Evolutionary conservation across 2,888 invertebrate genomes (phyloP).

Genomic region (Xestobium rufovillosum): DNA sequence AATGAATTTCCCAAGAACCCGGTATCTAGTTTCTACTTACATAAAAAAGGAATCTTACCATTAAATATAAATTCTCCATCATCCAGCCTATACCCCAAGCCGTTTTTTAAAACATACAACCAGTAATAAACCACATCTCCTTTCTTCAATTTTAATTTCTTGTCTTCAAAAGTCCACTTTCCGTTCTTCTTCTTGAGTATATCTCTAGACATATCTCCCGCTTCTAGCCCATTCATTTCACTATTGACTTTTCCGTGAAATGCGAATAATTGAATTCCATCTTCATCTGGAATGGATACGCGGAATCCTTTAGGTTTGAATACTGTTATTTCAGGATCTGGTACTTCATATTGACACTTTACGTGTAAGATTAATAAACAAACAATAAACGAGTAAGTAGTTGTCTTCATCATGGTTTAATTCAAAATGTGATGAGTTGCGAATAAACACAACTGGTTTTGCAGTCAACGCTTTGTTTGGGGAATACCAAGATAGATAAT

Average conservation of each 20-base stretch:
- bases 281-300: slow-evolving; percentile 40
- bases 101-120: slow-evolving; percentile 36
- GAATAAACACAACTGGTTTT: no score
- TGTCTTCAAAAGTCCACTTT: slow-evolving; percentile 34
- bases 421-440: no score
- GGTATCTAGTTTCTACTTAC: no score
- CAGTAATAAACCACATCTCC: slow-evolving; percentile 39
- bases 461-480: no score
- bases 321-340: slow-evolving; percentile 35
- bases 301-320: slow-evolving; percentile 38
- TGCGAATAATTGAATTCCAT: slow-evolving; percentile 39
- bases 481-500: no score
- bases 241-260: slow-evolving; percentile 43
- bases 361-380: no score
- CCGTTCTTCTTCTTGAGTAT: slow-evolving; percentile 25
- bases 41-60: slow-evolving; percentile 7
- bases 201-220: slow-evolving; percentile 34
- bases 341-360: slow-evolving; percentile 32
- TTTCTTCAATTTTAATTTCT: slow-evolving; percentile 23
- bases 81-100: slow-evolving; percentile 34
- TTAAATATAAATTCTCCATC: slow-evolving; percentile 26
- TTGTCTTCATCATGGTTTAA: no score
- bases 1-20: no score
- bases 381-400: no score
- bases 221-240: slow-evolving; percentile 31